Conservation (phyloP, 2,113 vertebrate species). For the Macquaria australasica region DNA sequence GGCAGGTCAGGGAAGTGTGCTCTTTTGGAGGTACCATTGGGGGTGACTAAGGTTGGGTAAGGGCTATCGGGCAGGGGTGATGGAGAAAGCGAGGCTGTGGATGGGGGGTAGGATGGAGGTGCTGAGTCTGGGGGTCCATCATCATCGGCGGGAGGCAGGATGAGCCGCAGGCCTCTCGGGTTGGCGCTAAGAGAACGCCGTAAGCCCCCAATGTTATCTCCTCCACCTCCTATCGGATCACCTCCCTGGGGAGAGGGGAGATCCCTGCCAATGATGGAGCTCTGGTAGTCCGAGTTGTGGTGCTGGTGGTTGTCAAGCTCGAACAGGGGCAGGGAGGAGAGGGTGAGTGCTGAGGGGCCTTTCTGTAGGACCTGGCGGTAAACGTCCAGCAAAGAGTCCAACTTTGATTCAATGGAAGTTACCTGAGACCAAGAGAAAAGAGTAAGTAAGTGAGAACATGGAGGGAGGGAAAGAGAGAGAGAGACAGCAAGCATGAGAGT, state of each 20-base stretch:
- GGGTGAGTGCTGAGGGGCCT: constrained; percentile 90
- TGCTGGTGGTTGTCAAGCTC: constrained; percentile 88
- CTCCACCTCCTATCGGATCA: constrained; percentile 52
- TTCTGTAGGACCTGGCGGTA: constrained; percentile 96
- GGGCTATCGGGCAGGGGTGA: constrained; percentile 91
- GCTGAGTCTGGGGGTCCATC: constrained; percentile 83
- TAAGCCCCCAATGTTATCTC: constrained; percentile 79
- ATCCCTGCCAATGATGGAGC: constrained; percentile 90
- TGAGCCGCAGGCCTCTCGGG: constrained; percentile 91
- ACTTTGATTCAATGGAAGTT: constrained; percentile 97
- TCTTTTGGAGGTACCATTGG: constrained; percentile 87
- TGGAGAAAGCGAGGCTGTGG: constrained; percentile 90
- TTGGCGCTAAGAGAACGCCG: constrained; percentile 89
- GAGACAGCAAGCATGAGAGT: background rate
- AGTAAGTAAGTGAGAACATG: background rate
- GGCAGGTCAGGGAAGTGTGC: constrained; percentile 89
- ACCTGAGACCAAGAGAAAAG: constrained; percentile 83
- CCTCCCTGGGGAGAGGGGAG: constrained; percentile 80
- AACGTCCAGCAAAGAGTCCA: constrained; percentile 95
- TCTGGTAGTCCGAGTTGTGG: constrained; percentile 91
- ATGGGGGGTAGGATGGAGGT: constrained; percentile 81
- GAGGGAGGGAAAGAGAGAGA: constrained; percentile 24
- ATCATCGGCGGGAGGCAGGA: constrained; percentile 91
- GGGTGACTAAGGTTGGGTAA: constrained; percentile 83
- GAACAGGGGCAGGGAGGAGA: constrained; percentile 93